These are phyloP conservation scores for Petrocephalus schoutedeni DNA, from an alignment of 2,797 vertebrate species.

Conservation along the genomic window DNA sequence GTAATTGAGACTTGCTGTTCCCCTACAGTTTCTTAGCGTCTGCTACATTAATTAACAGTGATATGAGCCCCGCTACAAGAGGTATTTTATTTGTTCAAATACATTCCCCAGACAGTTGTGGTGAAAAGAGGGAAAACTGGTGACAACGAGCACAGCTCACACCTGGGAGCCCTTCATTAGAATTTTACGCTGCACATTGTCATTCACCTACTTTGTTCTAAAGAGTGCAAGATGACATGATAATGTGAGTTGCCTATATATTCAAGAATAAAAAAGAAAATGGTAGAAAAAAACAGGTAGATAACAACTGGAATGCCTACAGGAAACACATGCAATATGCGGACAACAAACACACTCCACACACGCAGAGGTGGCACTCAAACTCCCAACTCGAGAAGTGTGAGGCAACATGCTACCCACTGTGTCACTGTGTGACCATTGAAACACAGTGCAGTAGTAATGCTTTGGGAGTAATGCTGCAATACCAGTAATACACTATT, in stretches of 20 bases:
- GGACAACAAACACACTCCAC: background rate
- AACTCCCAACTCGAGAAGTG: background rate
- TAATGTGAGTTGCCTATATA: background rate
- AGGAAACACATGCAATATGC: background rate
- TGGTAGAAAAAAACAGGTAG: background rate
- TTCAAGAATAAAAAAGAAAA: background rate
- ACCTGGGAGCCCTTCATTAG: constrained; percentile 39
- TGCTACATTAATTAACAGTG: constrained; percentile 52
- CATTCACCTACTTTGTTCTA: constrained; percentile 9
- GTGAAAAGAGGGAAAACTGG: constrained; percentile 43
- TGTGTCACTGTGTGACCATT: background rate
- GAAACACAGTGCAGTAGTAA: constrained; percentile 9
- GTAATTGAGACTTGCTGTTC: constrained; percentile 45
- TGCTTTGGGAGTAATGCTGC: background rate
- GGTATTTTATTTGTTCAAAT: constrained; percentile 51
- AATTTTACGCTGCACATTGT: constrained; percentile 8
- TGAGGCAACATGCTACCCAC: constrained; percentile 13
- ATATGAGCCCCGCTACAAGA: constrained; percentile 50
- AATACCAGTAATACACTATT: background rate
- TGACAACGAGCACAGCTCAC: constrained; percentile 36
- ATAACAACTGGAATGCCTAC: background rate
- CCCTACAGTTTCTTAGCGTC: constrained; percentile 44
- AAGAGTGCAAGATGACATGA: background rate
- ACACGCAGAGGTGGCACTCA: background rate
- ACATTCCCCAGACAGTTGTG: constrained; percentile 46